Conservation (phyloP, 2,113 vertebrate species). For the Pseudonaja textilis region DNA sequence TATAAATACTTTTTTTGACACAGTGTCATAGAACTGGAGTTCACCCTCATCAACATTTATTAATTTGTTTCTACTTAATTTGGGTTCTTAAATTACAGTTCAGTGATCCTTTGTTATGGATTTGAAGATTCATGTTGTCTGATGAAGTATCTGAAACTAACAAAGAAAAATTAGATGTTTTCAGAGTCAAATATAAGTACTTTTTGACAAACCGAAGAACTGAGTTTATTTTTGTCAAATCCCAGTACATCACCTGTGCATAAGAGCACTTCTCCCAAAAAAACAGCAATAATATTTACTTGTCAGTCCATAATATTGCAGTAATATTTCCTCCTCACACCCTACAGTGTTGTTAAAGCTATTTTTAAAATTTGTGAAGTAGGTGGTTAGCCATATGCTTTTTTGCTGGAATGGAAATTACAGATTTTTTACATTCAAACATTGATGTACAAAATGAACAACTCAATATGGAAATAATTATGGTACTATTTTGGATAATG, state of each 20-base stretch:
- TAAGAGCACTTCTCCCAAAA: conserved; percentile 38
- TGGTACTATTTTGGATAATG: conserved; percentile 7
- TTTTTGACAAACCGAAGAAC: background rate
- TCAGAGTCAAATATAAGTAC: rapidly evolving
- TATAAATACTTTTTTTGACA: background rate
- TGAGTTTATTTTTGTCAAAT: background rate
- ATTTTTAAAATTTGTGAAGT: conserved; percentile 54
- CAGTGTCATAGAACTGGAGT: background rate
- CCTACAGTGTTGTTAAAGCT: conserved; percentile 50
- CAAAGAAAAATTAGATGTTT: background rate
- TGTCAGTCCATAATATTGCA: conserved; percentile 44
- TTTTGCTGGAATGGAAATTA: conserved; percentile 48
- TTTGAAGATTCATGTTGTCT: background rate
- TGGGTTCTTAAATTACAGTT: background rate
- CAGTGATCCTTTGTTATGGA: background rate
- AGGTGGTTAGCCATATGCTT: conserved; percentile 38
- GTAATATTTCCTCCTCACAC: conserved; percentile 54
- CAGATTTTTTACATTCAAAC: conserved; percentile 5
- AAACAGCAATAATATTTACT: conserved; percentile 26
- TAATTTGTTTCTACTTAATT: background rate
- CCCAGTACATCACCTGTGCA: background rate
- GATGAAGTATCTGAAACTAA: conserved; percentile 15
- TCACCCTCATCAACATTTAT: background rate
- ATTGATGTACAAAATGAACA: background rate
- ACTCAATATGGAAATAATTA: conserved; percentile 46